Evolutionary conservation across 2,113 vertebrate genomes (phyloP), one percentile per base, ranked within the genome.

Genomic region (Carassius carassius): DNA sequence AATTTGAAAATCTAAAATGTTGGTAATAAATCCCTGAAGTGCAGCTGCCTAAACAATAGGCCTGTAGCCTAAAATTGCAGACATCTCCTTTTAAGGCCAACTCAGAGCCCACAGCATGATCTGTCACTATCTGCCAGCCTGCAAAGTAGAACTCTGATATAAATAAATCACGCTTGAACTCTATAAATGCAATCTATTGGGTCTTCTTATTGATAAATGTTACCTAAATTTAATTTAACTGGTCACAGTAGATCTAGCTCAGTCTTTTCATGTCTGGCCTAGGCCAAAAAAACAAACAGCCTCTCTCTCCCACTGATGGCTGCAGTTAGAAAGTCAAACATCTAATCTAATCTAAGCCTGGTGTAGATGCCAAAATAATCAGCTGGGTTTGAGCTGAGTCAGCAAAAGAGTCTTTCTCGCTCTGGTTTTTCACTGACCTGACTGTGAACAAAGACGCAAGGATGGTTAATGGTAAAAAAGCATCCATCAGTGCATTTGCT

Each of bases 81-180:
- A 77, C 56, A 29, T 74, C 51, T 87, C 91, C 91, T 89, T 93
- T 86, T 91, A 92, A 89, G 91, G 91, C 23, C 47, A 81, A 62
- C 25, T 32, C 80, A 44, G 79, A 67, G 74, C 79, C 83, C 65
- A 47, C 14, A 62, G 47, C 41, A 58, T 63, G 19, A 70, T 63
- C 29, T 37, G 21, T 58, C 35, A 80, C 54, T 54, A 65, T 23
- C 44, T 23, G 5, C 41, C 25, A 21, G 82, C 41, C 82, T 54
- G 21, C 35, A 70, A 70, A 70, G 17, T 4, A 70, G 67, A 37
- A 11, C 9, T 37, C 67, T 19, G 1, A 1, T 41, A 16, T 62
- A 25, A 44, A 63, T n/a, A 13, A 19, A 62, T 44, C 32, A 23
- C 0, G 0, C 12, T 44, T 6, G 13, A 62, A 13, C 35, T 44